phyloP scores from a whole-genome alignment of 2,113 vertebrate species.

The Micronisus gabar region DNA sequence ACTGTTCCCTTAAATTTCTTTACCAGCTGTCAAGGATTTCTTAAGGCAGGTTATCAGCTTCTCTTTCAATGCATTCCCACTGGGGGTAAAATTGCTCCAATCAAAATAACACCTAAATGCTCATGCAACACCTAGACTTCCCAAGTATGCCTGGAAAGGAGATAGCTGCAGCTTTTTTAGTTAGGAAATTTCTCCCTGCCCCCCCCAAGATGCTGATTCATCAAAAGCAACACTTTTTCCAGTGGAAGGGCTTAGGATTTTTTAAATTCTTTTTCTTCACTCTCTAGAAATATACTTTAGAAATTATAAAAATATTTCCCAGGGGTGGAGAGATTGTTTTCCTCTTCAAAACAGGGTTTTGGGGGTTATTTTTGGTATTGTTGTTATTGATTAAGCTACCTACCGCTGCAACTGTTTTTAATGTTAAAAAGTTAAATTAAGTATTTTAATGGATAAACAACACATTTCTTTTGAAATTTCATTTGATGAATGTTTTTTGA shows the following conservation, averaged over 20 bases:
- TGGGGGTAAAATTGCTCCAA: background rate
- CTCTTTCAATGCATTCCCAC: background rate
- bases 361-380: background rate
- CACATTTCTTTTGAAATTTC: background rate
- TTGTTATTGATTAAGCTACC: background rate
- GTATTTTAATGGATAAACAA: background rate
- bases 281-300: background rate
- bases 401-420: background rate
- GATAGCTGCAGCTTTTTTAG: background rate
- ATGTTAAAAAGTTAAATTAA: background rate
- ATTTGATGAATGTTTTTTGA: background rate
- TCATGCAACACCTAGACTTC: background rate
- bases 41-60: background rate
- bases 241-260: background rate
- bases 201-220: background rate
- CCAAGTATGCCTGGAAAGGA: background rate
- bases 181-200: background rate
- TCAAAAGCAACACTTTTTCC: background rate
- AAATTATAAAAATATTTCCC: background rate
- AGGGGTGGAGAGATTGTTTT: background rate
- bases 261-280: background rate
- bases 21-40: background rate
- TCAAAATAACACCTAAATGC: background rate
- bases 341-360: background rate
- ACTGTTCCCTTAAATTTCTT: background rate